Conservation (phyloP, 2,888 invertebrate genomes). For the Caenorhabditis sulstoni region DNA sequence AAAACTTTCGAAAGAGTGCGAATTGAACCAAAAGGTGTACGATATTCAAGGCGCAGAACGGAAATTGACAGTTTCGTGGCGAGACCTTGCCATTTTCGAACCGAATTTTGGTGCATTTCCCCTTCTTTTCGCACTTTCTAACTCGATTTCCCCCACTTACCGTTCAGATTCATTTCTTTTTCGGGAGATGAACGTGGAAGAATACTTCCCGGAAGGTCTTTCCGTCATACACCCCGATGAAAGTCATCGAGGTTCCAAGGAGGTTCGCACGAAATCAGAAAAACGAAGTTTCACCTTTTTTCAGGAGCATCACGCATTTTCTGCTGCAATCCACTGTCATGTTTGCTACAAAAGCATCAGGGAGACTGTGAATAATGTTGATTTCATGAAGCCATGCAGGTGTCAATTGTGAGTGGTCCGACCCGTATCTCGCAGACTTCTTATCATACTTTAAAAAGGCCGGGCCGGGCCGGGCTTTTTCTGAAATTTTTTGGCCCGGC, state of each 20-base stretch:
- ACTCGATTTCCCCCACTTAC: background rate
- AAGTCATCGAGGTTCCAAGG: slow-evolving; percentile 15
- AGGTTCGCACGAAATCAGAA: background rate
- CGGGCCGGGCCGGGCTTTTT: too few species aligned
- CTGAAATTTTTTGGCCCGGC: too few species aligned
- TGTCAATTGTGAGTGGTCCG: slow-evolving; percentile 42
- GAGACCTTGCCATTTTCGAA: too few species aligned
- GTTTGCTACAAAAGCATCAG: slow-evolving; percentile 42
- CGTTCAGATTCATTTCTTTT: background rate
- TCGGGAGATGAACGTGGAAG: slow-evolving; percentile 33
- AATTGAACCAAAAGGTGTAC: too few species aligned
- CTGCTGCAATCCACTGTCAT: slow-evolving; percentile 39
- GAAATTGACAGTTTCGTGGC: too few species aligned
- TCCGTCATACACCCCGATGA: slow-evolving; percentile 47
- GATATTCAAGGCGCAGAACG: too few species aligned
- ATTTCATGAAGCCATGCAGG: slow-evolving; percentile 44
- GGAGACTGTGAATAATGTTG: slow-evolving; percentile 24
- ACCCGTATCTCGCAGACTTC: too few species aligned
- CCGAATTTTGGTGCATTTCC: background rate
- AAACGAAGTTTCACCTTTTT: background rate
- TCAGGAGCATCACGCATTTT: slow-evolving; percentile 1
- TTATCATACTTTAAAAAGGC: too few species aligned
- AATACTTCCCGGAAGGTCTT: slow-evolving; percentile 46
- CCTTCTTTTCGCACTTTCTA: background rate
- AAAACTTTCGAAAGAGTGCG: too few species aligned